Conservation (phyloP, 1,140 invertebrate genomes). For the Charaxes varanes region DNA sequence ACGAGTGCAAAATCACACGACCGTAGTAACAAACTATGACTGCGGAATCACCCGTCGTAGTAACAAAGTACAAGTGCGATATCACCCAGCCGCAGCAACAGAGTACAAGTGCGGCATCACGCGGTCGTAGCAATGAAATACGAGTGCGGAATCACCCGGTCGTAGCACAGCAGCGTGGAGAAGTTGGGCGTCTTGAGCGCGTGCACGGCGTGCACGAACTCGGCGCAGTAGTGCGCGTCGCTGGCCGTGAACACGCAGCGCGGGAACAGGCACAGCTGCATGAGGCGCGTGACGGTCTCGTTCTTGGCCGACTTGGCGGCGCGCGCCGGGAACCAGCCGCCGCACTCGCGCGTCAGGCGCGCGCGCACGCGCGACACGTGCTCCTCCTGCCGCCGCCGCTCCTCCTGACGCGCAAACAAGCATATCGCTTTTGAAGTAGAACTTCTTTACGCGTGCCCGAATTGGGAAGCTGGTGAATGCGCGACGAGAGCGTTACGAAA, state of each 20-base stretch:
- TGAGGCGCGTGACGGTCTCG: constrained; percentile 96
- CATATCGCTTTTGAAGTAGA: no score
- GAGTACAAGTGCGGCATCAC: no score
- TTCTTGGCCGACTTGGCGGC: constrained; percentile 93
- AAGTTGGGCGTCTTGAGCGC: constrained; percentile 97
- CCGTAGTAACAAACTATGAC: no score
- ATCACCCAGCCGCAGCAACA: no score
- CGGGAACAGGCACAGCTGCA: constrained; percentile 97
- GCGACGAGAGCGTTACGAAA: no score
- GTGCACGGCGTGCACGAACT: constrained; percentile 97
- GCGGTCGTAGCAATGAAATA: constrained; percentile 1
- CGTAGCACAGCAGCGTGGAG: constrained; percentile 97
- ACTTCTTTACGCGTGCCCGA: no score
- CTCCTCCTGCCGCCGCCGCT: constrained; percentile 93
- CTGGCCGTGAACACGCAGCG: constrained; percentile 92
- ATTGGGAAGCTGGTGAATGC: no score
- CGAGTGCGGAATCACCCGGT: constrained; percentile 82
- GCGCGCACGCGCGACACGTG: constrained; percentile 89
- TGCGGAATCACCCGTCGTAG: no score
- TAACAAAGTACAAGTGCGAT: no score
- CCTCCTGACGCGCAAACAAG: constrained; percentile 76
- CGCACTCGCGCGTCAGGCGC: constrained; percentile 88
- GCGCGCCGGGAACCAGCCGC: constrained; percentile 92
- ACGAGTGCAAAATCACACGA: no score
- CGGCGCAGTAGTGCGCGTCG: constrained; percentile 97